These are phyloP conservation scores for Diprion similis DNA, from an alignment of 1,140 invertebrate genomes.

Conservation along the genomic window DNA sequence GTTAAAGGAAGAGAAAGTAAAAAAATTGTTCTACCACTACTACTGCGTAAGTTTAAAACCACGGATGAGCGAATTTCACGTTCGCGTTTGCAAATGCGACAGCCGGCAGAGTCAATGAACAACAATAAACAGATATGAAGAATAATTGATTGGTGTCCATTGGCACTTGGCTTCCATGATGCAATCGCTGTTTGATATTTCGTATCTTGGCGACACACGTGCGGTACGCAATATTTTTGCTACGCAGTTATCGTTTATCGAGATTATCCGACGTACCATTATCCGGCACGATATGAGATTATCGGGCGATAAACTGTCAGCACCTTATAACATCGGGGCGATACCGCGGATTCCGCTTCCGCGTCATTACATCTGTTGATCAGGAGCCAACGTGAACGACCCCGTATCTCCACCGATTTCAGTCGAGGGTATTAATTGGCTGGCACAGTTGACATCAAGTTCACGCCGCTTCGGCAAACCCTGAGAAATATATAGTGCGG, in stretches of 20 bases:
- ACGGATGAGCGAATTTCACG: too few relatives aligned
- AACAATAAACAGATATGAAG: constrained; percentile 8
- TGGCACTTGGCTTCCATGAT: constrained; percentile 4
- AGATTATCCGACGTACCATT: not conserved
- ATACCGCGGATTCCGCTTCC: not conserved
- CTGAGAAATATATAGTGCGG: too few relatives aligned
- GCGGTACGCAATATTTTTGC: not conserved
- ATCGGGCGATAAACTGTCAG: not conserved
- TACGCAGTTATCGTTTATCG: constrained; percentile 7
- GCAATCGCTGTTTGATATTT: not conserved
- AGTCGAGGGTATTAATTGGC: too few relatives aligned
- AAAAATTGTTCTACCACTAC: too few relatives aligned
- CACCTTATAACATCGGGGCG: not conserved
- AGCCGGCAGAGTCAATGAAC: constrained; percentile 4
- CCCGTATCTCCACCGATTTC: too few relatives aligned
- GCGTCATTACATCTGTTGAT: not conserved
- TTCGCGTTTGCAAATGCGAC: not conserved
- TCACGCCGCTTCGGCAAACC: too few relatives aligned
- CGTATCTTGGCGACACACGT: not conserved
- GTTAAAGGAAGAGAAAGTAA: too few relatives aligned
- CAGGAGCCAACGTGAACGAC: too few relatives aligned
- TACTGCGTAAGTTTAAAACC: too few relatives aligned
- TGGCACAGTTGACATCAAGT: too few relatives aligned
- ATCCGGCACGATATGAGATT: not conserved
- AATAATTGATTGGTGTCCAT: constrained; percentile 7